A percentile compares a stretch with the other conserved stretches of the same genome.
Conservation (phyloP, 2,797 vertebrate genomes). For the Falco concolor region DNA sequence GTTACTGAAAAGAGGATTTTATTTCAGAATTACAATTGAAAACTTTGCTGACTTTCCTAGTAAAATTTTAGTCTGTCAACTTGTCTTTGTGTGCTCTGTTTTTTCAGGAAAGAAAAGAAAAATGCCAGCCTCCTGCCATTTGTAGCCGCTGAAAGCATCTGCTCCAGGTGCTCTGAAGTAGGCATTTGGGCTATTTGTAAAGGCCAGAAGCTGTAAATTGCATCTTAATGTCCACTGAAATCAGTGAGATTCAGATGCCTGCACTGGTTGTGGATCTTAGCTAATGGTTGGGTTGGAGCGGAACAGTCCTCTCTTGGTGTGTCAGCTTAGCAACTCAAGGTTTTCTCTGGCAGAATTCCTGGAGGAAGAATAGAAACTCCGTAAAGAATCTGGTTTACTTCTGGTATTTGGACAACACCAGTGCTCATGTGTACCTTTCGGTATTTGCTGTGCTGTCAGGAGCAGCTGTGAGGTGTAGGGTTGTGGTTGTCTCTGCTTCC, state of each 20-base stretch:
- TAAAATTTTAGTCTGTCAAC: neutral
- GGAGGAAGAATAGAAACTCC: neutral
- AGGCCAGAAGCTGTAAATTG: neutral
- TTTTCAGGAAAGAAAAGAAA: neutral
- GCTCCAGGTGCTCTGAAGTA: neutral
- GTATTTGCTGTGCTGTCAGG: no score
- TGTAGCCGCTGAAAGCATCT: fast-evolving
- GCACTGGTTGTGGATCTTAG: fast-evolving
- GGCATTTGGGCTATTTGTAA: neutral
- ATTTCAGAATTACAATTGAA: neutral
- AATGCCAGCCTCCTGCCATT: neutral
- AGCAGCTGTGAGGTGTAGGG: neutral
- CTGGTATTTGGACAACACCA: neutral
- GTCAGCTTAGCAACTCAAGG: neutral
- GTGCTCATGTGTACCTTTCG: fast-evolving
- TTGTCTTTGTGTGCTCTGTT: neutral
- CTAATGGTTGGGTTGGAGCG: neutral
- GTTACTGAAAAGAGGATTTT: neutral
- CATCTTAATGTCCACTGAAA: fast-evolving
- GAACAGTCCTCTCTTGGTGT: neutral
- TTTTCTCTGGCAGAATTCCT: neutral
- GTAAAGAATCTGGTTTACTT: neutral
- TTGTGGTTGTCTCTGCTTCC: neutral
- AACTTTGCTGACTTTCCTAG: neutral
- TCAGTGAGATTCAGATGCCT: neutral